Evolutionary conservation across 2,113 vertebrate species (phyloP).

Genomic region (Lepus timidus): DNA sequence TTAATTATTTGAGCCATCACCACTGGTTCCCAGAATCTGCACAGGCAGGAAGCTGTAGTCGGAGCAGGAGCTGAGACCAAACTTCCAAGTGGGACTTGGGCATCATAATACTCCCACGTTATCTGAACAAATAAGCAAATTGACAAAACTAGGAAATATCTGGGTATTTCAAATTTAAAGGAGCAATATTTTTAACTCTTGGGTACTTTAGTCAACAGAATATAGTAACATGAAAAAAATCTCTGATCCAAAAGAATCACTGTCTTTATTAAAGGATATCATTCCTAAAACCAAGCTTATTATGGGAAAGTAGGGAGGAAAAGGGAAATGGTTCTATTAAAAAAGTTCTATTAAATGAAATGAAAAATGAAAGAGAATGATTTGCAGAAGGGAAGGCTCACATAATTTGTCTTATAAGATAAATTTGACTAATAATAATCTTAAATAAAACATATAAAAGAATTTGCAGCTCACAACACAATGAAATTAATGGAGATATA

Average conservation of each 20-base stretch:
- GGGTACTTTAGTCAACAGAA: background rate
- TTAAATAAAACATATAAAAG: constrained; percentile 43
- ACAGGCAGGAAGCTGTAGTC: too few species aligned
- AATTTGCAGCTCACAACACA: constrained; percentile 56
- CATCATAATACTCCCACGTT: background rate
- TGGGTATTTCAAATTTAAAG: constrained; percentile 44
- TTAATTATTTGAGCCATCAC: too few species aligned
- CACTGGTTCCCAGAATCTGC: too few species aligned
- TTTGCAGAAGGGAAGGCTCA: constrained; percentile 51
- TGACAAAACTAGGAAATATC: constrained; percentile 19
- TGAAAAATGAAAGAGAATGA: constrained; percentile 30
- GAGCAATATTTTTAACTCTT: background rate
- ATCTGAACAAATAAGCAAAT: constrained; percentile 49
- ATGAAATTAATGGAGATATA: constrained; percentile 43
- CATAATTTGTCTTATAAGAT: constrained; percentile 29
- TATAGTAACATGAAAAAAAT: constrained; percentile 56
- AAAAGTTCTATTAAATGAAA: too few species aligned
- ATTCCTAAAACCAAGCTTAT: constrained; percentile 25
- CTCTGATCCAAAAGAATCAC: constrained; percentile 41
- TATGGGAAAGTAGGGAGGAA: background rate
- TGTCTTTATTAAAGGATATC: constrained; percentile 24
- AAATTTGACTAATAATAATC: constrained; percentile 39
- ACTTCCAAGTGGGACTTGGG: too few species aligned
- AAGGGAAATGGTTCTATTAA: background rate
- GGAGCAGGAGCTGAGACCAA: too few species aligned